A percentile compares a stretch with the other conserved stretches of the same genome.
Conservation (phyloP, 2,797 vertebrate genomes). For the Brotula barbata region DNA sequence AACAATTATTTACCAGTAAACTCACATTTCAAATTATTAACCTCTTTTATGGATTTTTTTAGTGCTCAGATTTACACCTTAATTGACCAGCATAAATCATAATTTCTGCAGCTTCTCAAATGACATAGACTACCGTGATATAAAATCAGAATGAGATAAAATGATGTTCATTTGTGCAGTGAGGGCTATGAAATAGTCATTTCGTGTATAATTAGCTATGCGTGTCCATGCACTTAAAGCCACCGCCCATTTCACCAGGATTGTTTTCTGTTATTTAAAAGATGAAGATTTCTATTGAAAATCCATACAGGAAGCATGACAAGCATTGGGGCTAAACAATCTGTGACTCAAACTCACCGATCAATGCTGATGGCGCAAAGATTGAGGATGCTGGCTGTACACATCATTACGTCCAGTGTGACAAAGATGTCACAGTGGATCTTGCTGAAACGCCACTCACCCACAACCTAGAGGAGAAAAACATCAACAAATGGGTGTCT, state of each 20-base stretch:
- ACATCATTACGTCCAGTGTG: slow-evolving; percentile 99
- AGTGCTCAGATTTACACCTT: too few relatives aligned
- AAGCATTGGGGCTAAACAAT: slow-evolving; percentile 32
- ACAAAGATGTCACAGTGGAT: slow-evolving; percentile 99
- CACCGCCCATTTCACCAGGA: not conserved
- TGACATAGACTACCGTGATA: too few relatives aligned
- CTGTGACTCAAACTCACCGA: slow-evolving; percentile 82
- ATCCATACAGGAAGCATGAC: slow-evolving; percentile 44
- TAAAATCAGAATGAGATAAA: too few relatives aligned
- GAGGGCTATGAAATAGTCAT: too few relatives aligned
- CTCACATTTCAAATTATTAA: too few relatives aligned
- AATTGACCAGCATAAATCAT: too few relatives aligned
- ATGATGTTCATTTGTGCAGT: too few relatives aligned
- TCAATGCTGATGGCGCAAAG: slow-evolving; percentile 99
- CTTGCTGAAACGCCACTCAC: slow-evolving; percentile 95
- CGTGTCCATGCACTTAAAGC: slow-evolving; percentile 17
- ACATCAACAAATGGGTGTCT: slow-evolving; percentile 51
- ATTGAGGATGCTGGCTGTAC: slow-evolving; percentile 99
- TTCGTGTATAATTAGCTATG: too few relatives aligned
- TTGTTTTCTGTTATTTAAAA: slow-evolving; percentile 36
- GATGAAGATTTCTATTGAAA: slow-evolving; percentile 47
- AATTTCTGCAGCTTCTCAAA: too few relatives aligned
- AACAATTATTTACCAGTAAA: too few relatives aligned
- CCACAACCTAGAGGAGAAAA: slow-evolving; percentile 87
- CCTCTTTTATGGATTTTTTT: too few relatives aligned